phyloP scores from a whole-genome alignment of 2,888 invertebrate genomes.

The Synergus laeviventris region DNA sequence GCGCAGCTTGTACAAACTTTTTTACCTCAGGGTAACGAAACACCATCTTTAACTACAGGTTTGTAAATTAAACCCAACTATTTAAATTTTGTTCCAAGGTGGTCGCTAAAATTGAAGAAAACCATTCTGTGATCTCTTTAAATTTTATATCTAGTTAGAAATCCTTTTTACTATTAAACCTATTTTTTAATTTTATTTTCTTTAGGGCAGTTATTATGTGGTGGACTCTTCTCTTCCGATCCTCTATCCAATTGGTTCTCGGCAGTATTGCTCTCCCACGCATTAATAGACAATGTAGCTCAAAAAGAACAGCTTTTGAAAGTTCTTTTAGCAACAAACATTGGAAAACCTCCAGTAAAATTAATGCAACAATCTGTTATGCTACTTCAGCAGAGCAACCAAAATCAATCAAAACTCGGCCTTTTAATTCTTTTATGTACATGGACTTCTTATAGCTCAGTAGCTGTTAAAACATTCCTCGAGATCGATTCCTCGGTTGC shows the following conservation, averaged over 20 bases:
- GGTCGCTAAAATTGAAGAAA: no score
- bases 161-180: constrained; percentile 20
- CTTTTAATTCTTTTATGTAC: constrained; percentile 92
- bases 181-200: constrained; percentile 18
- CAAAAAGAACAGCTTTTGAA: constrained; percentile 94
- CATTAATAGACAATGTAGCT: constrained; percentile 88
- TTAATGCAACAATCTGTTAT: constrained; percentile 92
- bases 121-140: no score
- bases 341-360: constrained; percentile 90
- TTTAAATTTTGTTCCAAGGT: not conserved
- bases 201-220: constrained; percentile 92
- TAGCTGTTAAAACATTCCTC: constrained; percentile 90
- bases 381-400: constrained; percentile 88
- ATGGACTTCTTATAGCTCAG: constrained; percentile 91
- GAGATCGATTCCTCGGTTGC: constrained; percentile 88
- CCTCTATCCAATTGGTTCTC: constrained; percentile 97
- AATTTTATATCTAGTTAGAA: not conserved
- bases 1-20: constrained; percentile 93
- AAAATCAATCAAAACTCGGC: constrained; percentile 90
- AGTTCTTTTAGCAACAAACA: constrained; percentile 91
- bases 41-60: constrained; percentile 81
- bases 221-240: constrained; percentile 93
- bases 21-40: constrained; percentile 90
- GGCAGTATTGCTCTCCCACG: constrained; percentile 92
- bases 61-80: constrained; percentile 16